A percentile compares a stretch with the other conserved stretches of the same genome.
These are phyloP conservation scores for Microplitis deprimator DNA, from an alignment of 2,888 invertebrate species.

Conservation along the genomic window DNA sequence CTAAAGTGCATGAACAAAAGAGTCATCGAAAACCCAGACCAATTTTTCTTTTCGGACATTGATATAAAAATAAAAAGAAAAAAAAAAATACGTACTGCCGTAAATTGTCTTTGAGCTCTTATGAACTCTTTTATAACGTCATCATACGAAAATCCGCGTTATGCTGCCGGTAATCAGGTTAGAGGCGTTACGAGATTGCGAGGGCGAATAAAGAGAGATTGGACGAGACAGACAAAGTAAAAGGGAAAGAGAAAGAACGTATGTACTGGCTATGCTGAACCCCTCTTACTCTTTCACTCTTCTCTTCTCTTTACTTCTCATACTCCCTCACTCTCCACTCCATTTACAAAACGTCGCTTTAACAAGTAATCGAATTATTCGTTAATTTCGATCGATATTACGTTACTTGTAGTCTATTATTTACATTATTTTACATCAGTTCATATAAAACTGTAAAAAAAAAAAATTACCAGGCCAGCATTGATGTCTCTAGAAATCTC, in stretches of 20 bases:
- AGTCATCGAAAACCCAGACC: background rate
- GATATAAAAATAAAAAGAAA: background rate
- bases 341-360: slow-evolving; percentile 7
- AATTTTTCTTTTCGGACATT: background rate
- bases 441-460: too few relatives aligned
- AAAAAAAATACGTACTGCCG: background rate
- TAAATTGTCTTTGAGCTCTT: background rate
- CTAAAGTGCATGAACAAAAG: background rate
- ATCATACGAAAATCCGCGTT: slow-evolving; percentile 22
- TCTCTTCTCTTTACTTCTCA: background rate
- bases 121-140: slow-evolving; percentile 10
- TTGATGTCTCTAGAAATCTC: background rate
- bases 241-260: background rate
- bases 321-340: background rate
- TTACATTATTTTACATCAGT: background rate
- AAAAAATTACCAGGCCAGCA: background rate
- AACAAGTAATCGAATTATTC: background rate
- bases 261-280: background rate
- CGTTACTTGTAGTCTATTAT: background rate
- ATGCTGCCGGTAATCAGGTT: slow-evolving; percentile 29
- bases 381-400: background rate
- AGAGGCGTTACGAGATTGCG: slow-evolving; percentile 28
- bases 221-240: background rate
- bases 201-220: slow-evolving; percentile 6
- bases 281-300: background rate